These are phyloP conservation scores for Naso thynnoides DNA, from an alignment of 2,797 vertebrate genomes.

Conservation along the genomic window DNA sequence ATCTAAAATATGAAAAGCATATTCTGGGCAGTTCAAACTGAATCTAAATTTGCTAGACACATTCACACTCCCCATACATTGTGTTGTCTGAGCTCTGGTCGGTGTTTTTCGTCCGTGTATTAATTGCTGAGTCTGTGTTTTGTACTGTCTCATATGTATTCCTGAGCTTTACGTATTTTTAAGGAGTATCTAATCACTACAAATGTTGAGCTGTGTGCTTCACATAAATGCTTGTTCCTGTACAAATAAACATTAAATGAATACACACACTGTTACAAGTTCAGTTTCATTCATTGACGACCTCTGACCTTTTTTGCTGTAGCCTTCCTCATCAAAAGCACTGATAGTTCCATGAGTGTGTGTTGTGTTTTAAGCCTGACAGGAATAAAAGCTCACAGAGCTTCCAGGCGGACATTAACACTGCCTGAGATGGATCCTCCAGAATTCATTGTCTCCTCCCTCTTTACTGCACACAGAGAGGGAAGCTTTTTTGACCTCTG, in stretches of 20 bases:
- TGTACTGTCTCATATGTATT: no score
- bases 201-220: no score
- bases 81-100: no score
- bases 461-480: constrained; percentile 42
- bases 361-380: constrained; percentile 28
- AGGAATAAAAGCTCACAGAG: constrained; percentile 16
- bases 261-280: background rate
- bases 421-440: constrained; percentile 45
- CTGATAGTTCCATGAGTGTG: constrained; percentile 6
- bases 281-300: background rate
- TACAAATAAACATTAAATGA: no score
- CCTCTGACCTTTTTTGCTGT: constrained; percentile 14
- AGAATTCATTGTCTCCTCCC: constrained; percentile 22
- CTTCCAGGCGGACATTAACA: constrained; percentile 41
- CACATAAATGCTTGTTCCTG: no score
- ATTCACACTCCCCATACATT: background rate
- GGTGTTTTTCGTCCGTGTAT: no score
- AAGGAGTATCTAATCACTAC: no score
- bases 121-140: no score
- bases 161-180: no score
- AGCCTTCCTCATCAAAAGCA: constrained; percentile 17
- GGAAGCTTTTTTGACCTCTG: constrained; percentile 73
- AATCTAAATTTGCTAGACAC: background rate
- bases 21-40: background rate
- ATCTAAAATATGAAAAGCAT: background rate